Base-by-base conservation (phyloP, 2,888 invertebrate genomes). In the Biston betularia region DNA sequence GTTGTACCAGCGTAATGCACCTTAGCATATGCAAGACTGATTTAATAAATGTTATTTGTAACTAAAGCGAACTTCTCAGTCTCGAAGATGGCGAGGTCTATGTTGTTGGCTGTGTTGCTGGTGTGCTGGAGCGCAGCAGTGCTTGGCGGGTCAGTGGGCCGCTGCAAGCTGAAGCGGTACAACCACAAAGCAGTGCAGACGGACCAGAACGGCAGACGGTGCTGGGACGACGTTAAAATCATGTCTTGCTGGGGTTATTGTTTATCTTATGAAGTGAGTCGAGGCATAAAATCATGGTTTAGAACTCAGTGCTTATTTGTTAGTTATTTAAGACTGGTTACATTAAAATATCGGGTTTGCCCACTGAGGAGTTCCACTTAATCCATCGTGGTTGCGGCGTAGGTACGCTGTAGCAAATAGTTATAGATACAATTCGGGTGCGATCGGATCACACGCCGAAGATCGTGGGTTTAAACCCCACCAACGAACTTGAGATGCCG, bases 201-300 rank as follows among this genome's bases (percentile, higher is more conserved):
- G 0, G 93, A 93, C 70, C 94, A 95, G 52, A 94, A 94, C 59
- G 97, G 97, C 0, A 94, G 95, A 24, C 94, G 95, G 59, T 98
- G 98, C 84, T 97, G 96, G 96, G 97, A 97, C 76, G 94, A 95
- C 63, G 95, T 98, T 2, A 96, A 95, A 63, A 97, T 97, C 8
- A 95, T 95, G 90, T 96, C 97, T 0, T 98, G 98, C 81, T 97
- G 97, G 96, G 98, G 98, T 55, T 95, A 97, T 59, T 98, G 98
- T 80, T 96, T 97, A 81, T 97, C 97, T 0, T 96, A 96, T 82
- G 97, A 98, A 95, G 97, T 97, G 5, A 38, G 58, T 48, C 24
- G 10, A 48, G 10, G 11, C 15, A 33, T 5, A n/a, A 1, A 38
- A 38, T 9, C 9, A 38, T 38, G 38, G 38, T 38, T 38, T 15